Conservation (phyloP, 2,797 vertebrate genomes). For the Mormyrus proboscirostris region DNA sequence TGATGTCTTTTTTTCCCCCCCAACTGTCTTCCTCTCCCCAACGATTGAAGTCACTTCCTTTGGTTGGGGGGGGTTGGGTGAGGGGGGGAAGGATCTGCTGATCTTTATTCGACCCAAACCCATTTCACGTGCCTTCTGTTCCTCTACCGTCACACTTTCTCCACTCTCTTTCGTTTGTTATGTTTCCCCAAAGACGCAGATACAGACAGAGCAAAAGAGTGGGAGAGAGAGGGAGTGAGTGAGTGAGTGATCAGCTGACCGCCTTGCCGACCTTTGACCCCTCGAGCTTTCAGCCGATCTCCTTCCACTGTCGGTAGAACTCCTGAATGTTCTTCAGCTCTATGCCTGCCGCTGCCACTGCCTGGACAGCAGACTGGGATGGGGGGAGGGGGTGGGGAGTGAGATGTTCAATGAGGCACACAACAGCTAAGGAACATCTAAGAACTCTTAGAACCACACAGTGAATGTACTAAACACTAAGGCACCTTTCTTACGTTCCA, state of each 20-base stretch:
- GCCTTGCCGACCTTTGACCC: constrained; percentile 54
- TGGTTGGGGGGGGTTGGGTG: constrained; percentile 37
- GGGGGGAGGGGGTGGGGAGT: background rate
- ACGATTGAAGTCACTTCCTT: constrained; percentile 48
- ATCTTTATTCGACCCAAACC: constrained; percentile 42
- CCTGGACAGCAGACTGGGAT: constrained; percentile 75
- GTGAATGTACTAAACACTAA: background rate
- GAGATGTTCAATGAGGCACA: background rate
- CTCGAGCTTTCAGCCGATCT: constrained; percentile 80
- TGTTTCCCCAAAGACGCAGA: constrained; percentile 62
- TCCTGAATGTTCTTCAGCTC: constrained; percentile 88
- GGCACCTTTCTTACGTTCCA: background rate
- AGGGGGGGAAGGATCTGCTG: constrained; percentile 36
- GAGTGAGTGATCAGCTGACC: constrained; percentile 65
- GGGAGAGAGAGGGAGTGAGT: constrained; percentile 50
- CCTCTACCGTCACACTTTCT: constrained; percentile 47
- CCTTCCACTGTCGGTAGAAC: constrained; percentile 98
- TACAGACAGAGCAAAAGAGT: constrained; percentile 68
- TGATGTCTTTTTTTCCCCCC: constrained; percentile 34
- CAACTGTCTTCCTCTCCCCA: constrained; percentile 36
- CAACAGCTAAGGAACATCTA: background rate
- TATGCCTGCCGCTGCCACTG: constrained; percentile 70
- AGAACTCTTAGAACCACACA: background rate
- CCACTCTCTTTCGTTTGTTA: constrained; percentile 29
- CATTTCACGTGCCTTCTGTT: constrained; percentile 33